Evolutionary conservation across 2,113 vertebrate genomes (phyloP), one percentile per base, ranked within the genome.

Genomic region (Anolis carolinensis): DNA sequence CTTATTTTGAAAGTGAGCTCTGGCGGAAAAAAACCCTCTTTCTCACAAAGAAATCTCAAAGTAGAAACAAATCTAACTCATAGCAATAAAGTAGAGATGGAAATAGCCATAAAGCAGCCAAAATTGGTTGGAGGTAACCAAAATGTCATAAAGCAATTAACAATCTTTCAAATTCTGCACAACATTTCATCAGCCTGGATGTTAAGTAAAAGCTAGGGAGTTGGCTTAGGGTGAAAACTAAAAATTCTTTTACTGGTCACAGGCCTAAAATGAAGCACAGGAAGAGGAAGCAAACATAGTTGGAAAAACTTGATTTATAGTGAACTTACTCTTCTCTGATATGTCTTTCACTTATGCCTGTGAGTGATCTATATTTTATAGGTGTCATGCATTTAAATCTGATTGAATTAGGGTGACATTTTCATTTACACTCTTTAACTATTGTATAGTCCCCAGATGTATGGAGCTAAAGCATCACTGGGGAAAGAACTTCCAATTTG

Each of bases 391-490:
- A 63, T 1, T 83, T 87, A 2, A 5, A 0, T 88, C 23, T 70
- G 32, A 72, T 32, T 75, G 89, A 91, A 87, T 52, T 68, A 81
- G 30, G 59, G 11, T 44, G 30, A 11, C 67, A 74, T 72, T 75
- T 90, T 92, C 16, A 50, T 23, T 67, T 77, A 85, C 82, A 81
- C 62, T 44, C 27, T 8, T 89, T 86, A 39, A 94, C 93, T 94
- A 88, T 72, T 90, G 90, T 90, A 77, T 21, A 84, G 78, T 93
- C 92, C 70, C 86, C 75, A 89, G 88, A 89, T 90, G 76, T 86
- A 88, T 30, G 81, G 79, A 91, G 79, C 83, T 20, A 44, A 83
- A 74, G 85, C 73, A 89, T 48, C 85, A 89, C 91, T 82, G 88
- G 90, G 88, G 93, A 79, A 89, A n/a, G 18, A 74, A 63, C 36